A percentile compares a stretch with the other conserved stretches of the same genome.
These are phyloP conservation scores for Pyralis farinalis DNA, from an alignment of 2,888 invertebrate genomes.

Conservation along the genomic window DNA sequence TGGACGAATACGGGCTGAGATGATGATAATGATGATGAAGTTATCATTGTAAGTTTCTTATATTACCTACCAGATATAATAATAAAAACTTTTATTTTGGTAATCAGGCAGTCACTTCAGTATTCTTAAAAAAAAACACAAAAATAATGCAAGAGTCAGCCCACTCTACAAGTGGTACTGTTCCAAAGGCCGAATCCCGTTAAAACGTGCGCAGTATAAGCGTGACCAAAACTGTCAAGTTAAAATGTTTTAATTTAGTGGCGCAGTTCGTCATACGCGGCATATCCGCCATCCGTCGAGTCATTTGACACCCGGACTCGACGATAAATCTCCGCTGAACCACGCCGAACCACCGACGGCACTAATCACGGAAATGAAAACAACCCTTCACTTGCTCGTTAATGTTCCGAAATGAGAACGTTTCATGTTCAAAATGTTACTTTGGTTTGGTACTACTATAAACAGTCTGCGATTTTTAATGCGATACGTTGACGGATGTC, in stretches of 20 bases:
- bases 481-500: too few species aligned
- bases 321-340: slow-evolving; percentile 57
- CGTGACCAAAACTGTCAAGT: slow-evolving; percentile 67
- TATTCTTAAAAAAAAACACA: too few species aligned
- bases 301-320: slow-evolving; percentile 61
- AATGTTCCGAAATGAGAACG: slow-evolving; percentile 47
- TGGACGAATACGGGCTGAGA: too few species aligned
- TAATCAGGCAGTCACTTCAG: too few species aligned
- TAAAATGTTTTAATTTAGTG: slow-evolving; percentile 77
- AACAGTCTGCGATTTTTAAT: too few species aligned
- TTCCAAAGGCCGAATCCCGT: slow-evolving; percentile 44
- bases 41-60: too few species aligned
- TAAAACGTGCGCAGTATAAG: slow-evolving; percentile 48
- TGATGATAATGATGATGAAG: too few species aligned
- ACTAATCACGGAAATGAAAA: slow-evolving; percentile 72
- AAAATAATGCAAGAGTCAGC: too few species aligned
- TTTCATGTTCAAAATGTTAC: slow-evolving; percentile 24
- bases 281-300: slow-evolving; percentile 57
- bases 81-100: too few species aligned
- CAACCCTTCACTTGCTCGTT: slow-evolving; percentile 62
- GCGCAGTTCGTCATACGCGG: slow-evolving; percentile 54
- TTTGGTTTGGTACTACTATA: too few species aligned
- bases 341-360: slow-evolving; percentile 26
- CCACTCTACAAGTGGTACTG: slow-evolving; percentile 15
- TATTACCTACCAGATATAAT: too few species aligned